phyloP scores from a whole-genome alignment of 2,888 invertebrate genomes.

The Caenorhabditis afra region DNA sequence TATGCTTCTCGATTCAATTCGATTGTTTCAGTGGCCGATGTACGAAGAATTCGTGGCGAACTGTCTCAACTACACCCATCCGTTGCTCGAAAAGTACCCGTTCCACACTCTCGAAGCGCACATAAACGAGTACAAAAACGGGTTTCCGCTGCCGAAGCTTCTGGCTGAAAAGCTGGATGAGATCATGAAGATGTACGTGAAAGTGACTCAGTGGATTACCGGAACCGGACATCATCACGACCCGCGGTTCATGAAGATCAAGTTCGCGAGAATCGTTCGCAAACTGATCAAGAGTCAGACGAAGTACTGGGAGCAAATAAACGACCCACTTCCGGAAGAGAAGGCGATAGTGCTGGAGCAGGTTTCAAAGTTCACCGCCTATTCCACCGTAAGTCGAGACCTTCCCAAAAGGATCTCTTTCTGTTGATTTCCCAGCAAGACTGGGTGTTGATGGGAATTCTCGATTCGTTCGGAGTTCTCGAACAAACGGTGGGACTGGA shows the following conservation, averaged over 20 bases:
- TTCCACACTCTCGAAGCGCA: constrained; percentile 40
- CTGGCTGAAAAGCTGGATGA: constrained; percentile 20
- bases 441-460: constrained; percentile 54
- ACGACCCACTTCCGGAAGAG: not conserved
- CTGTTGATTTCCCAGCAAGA: constrained; percentile 46
- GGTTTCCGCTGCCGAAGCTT: constrained; percentile 18
- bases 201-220: constrained; percentile 30
- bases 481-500: constrained; percentile 23
- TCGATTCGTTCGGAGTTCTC: constrained; percentile 40
- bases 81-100: constrained; percentile 12
- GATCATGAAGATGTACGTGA: constrained; percentile 26
- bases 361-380: constrained; percentile 21
- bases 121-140: constrained; percentile 58
- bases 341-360: not conserved
- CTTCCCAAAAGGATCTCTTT: not conserved
- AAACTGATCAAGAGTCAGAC: no score
- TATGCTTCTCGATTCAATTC: no score
- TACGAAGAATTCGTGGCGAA: constrained; percentile 51
- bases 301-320: constrained; percentile 2
- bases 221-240: constrained; percentile 53
- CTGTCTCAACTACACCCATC: constrained; percentile 42
- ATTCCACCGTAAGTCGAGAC: constrained; percentile 35
- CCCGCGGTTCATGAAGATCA: constrained; percentile 35
- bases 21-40: constrained; percentile 40
- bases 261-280: no score